Base-by-base conservation (phyloP, 2,888 invertebrate genomes). In the Ceramica pisi region DNA sequence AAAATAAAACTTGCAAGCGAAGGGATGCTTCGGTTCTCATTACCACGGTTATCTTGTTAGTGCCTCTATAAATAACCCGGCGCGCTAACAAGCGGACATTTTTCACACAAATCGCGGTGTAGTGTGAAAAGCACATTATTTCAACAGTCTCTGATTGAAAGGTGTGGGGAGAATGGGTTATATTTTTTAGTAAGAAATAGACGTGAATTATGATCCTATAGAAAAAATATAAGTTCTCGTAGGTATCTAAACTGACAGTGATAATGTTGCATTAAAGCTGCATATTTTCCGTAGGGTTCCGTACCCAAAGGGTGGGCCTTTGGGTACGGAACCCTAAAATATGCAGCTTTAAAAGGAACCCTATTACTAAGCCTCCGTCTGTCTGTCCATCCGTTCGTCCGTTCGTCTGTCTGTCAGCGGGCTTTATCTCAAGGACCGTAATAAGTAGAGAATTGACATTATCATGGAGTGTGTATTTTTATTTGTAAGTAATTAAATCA, bases 21-120 rank as follows among this genome's bases (percentile, higher is more conserved):
- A 84, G 71, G 81, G 81, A 78, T 80, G 77, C 79, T 82, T 83
- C 80, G 78, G 72, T 75, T 84, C 87, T 88, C 86, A 88, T 89
- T 87, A 89, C 83, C 41, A 67, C 72, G 79, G 84, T 86, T 87
- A 89, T 84, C 90, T 90, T 88, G 89, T 90, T 90, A 90, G 85
- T 75, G 83, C 71, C 81, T 85, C 83, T 84, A 88, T 88, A 89
- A 89, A 90, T 88, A 88, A 87, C 79, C 69, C 57, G 68, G 62
- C 41, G 62, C 70, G 82, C 86, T 89, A 89, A 89, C 89, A 89
- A 89, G 89, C 86, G 69, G 69, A 69, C 71, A 83, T 88, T 87
- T 87, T 85, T 88, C 87, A 84, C 71, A 81, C 71, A 83, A 85
- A 85, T 80, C 68, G 79, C 69, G 71, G 75, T 68, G 80, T 81